phyloP scores from a whole-genome alignment of 2,113 vertebrate genomes.

The Lepidiolamprologus cunningtoni region DNA sequence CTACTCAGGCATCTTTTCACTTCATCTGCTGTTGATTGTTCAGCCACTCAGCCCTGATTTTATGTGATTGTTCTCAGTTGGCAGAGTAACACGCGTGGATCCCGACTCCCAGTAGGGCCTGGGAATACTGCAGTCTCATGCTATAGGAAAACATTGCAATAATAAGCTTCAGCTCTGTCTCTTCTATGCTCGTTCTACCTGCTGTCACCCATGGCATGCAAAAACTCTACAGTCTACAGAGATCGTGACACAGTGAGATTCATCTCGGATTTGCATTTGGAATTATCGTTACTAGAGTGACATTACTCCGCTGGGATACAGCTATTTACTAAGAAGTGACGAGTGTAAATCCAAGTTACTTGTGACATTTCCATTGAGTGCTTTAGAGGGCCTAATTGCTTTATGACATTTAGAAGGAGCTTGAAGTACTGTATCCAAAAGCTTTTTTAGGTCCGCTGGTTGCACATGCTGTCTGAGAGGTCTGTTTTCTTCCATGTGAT shows the following conservation, averaged over 20 bases:
- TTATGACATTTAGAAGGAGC: slow-evolving; percentile 48
- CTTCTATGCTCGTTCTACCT: neutral
- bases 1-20: slow-evolving; percentile 63
- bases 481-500: slow-evolving; percentile 30
- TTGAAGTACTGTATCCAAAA: slow-evolving; percentile 38
- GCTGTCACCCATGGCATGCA: neutral
- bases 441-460: slow-evolving; percentile 12
- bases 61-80: slow-evolving; percentile 56
- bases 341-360: slow-evolving; percentile 9
- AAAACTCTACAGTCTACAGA: neutral
- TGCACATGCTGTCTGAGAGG: slow-evolving; percentile 20
- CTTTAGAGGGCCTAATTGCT: slow-evolving; percentile 36
- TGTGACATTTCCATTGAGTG: slow-evolving; percentile 40
- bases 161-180: slow-evolving; percentile 25
- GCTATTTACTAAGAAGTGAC: neutral
- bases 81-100: slow-evolving; percentile 17
- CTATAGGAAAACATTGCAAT: slow-evolving; percentile 33
- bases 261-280: neutral
- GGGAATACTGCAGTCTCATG: neutral
- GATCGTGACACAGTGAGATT: neutral
- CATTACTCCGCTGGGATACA: neutral
- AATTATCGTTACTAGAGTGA: neutral
- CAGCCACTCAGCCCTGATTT: slow-evolving; percentile 41
- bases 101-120: neutral
- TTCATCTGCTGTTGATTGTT: slow-evolving; percentile 63